A percentile compares a stretch with the other conserved stretches of the same genome.
These are phyloP conservation scores for Ditula angustiorana DNA, from an alignment of 2,888 invertebrate species.

Conservation along the genomic window DNA sequence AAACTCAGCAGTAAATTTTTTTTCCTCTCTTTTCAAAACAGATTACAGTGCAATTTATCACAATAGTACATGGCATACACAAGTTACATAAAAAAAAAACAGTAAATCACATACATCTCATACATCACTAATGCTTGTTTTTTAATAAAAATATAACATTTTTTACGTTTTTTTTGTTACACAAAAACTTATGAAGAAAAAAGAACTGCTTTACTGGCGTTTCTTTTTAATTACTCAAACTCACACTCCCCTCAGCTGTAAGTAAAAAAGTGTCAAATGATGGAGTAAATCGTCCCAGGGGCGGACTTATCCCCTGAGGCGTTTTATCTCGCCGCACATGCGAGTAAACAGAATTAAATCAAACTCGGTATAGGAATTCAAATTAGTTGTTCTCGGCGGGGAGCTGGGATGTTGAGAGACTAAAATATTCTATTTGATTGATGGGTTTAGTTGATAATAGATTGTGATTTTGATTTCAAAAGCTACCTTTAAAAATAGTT, in stretches of 20 bases:
- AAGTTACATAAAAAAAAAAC: no score
- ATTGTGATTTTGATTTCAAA: not conserved
- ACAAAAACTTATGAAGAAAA: not conserved
- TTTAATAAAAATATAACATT: not conserved
- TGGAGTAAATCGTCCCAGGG: slow-evolving; percentile 19
- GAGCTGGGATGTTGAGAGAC: slow-evolving; percentile 11
- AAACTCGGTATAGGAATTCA: slow-evolving; percentile 51
- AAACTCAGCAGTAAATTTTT: no score
- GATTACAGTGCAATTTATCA: no score
- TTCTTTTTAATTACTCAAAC: slow-evolving; percentile 27
- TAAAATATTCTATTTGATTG: slow-evolving; percentile 6
- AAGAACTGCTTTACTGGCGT: not conserved
- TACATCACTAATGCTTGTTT: no score
- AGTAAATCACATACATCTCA: no score
- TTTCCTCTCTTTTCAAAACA: no score
- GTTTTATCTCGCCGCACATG: slow-evolving; percentile 59
- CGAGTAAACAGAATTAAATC: slow-evolving; percentile 54
- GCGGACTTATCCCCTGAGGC: slow-evolving; percentile 46
- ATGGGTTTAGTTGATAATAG: not conserved
- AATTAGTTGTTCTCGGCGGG: slow-evolving; percentile 43
- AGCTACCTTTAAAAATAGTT: no score
- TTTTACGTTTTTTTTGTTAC: not conserved
- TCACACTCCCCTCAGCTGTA: slow-evolving; percentile 7
- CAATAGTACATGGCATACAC: no score
- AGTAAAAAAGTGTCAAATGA: slow-evolving; percentile 36